phyloP scores from a whole-genome alignment of 2,797 vertebrate species.

The Enteromius unitaeniatus region DNA sequence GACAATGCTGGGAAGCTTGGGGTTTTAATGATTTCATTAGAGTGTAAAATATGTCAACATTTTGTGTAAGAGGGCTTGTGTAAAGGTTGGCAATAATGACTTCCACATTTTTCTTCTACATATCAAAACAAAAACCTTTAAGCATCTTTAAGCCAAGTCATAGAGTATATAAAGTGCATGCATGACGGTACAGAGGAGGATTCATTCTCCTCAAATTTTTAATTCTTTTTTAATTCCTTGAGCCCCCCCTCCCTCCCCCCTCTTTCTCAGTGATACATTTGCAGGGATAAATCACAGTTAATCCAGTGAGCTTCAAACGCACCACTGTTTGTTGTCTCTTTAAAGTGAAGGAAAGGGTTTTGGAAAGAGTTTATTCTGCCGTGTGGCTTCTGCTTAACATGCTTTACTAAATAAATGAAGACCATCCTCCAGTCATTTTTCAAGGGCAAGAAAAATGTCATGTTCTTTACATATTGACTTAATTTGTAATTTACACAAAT shows the following conservation, averaged over 20 bases:
- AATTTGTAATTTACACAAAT: constrained; percentile 52
- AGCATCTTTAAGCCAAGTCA: not conserved
- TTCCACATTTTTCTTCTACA: too few relatives aligned
- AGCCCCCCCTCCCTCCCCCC: not conserved
- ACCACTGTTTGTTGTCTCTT: constrained; percentile 62
- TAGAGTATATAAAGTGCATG: not conserved
- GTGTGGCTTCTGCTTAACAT: not conserved
- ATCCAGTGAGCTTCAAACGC: constrained; percentile 75
- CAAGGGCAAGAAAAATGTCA: not conserved
- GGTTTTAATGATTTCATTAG: constrained; percentile 15
- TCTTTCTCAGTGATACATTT: constrained; percentile 53
- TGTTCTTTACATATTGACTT: not conserved
- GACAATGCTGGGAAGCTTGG: not conserved
- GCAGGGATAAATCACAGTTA: constrained; percentile 69
- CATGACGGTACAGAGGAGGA: not conserved
- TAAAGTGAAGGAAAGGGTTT: constrained; percentile 63
- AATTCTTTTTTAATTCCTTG: constrained; percentile 4
- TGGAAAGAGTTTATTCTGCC: not conserved
- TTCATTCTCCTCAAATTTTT: not conserved
- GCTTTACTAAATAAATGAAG: not conserved
- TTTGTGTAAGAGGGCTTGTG: not conserved
- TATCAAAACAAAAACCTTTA: too few relatives aligned
- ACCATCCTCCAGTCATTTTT: not conserved
- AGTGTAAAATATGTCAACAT: not conserved
- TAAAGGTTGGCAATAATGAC: not conserved